These are phyloP conservation scores for Adelosebastes latens DNA, from an alignment of 2,797 vertebrate genomes.

Conservation along the genomic window DNA sequence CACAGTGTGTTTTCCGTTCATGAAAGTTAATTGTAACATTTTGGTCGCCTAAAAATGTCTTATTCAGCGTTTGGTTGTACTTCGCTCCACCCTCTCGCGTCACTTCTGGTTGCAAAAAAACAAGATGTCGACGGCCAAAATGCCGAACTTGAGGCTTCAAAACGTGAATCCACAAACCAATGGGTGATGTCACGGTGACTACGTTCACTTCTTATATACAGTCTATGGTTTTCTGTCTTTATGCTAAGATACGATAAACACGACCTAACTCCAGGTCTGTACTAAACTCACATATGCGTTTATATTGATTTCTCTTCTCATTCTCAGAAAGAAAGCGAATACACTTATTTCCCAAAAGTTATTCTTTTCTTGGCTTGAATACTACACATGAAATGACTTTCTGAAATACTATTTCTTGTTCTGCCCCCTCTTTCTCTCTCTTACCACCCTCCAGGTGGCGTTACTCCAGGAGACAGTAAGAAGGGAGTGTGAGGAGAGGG, in stretches of 20 bases:
- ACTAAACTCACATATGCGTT: background rate
- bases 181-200: too few species aligned
- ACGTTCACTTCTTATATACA: too few species aligned
- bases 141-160: too few species aligned
- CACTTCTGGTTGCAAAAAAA: too few species aligned
- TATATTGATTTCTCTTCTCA: background rate
- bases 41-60: too few species aligned
- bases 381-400: background rate
- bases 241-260: background rate
- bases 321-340: background rate
- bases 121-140: too few species aligned
- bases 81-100: too few species aligned
- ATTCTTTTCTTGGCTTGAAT: background rate
- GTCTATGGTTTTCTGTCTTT: background rate
- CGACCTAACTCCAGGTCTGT: background rate
- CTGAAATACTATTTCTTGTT: background rate
- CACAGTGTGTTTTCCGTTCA: too few species aligned
- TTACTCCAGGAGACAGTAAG: constrained; percentile 91
- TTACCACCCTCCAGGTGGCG: constrained; percentile 75
- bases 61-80: too few species aligned
- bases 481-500: constrained; percentile 91
- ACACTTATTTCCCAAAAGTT: background rate
- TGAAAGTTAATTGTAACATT: too few species aligned
- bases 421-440: background rate
- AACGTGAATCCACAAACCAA: too few species aligned